phyloP scores from a whole-genome alignment of 1,140 invertebrate genomes.

The Caligus rogercresseyi region DNA sequence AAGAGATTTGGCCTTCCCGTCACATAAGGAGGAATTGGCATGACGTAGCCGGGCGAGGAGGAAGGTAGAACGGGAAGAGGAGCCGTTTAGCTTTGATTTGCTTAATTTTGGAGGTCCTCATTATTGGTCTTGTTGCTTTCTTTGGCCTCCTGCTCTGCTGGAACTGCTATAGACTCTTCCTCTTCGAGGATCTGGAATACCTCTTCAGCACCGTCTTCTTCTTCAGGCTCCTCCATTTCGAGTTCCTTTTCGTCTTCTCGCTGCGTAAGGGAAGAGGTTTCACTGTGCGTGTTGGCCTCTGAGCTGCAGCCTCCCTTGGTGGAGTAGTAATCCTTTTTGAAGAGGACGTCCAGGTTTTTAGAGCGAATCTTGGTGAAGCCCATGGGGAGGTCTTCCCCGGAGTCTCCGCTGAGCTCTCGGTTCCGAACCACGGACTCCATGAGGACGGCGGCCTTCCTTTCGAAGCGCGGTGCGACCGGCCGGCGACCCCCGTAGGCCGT shows the following conservation, averaged over 20 bases:
- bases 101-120: neutral
- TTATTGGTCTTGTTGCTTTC: neutral
- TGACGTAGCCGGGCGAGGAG: neutral
- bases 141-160: neutral
- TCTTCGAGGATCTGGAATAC: neutral
- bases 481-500: too few species aligned
- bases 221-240: neutral
- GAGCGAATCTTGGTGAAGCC: constrained; percentile 20
- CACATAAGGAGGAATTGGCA: neutral
- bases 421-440: neutral
- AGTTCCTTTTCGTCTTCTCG: neutral
- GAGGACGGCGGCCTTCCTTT: neutral
- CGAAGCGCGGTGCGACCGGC: constrained; percentile 5
- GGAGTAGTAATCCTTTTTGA: constrained; percentile 19
- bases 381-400: constrained; percentile 8
- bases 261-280: neutral
- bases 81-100: neutral
- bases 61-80: constrained; percentile 7
- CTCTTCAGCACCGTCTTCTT: neutral
- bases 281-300: neutral
- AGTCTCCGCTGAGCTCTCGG: neutral
- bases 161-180: neutral
- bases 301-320: neutral
- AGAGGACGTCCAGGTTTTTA: constrained; percentile 19
- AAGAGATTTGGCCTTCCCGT: constrained; percentile 15